These are phyloP conservation scores for Drosophila paranaensis DNA, from an alignment of 2,888 invertebrate genomes.

Conservation along the genomic window DNA sequence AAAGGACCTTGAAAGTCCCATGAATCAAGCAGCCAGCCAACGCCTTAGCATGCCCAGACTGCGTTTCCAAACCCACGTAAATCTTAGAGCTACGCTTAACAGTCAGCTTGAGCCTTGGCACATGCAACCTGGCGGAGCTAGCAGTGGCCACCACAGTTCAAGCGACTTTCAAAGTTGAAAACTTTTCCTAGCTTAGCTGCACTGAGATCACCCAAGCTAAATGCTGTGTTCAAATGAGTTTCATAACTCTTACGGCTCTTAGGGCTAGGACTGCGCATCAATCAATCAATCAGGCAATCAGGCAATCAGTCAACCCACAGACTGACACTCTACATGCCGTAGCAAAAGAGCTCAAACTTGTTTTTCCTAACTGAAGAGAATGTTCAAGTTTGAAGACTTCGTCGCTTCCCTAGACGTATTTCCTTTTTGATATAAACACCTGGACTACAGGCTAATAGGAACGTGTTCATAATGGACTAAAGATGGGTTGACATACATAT, in stretches of 20 bases:
- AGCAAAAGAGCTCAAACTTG: neutral
- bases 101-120: neutral
- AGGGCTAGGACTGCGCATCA: neutral
- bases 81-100: conserved; percentile 1
- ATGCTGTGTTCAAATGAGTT: neutral
- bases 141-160: neutral
- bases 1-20: neutral
- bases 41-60: neutral
- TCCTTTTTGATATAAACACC: neutral
- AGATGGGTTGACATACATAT: no score
- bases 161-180: neutral
- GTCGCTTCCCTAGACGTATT: neutral
- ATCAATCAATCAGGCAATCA: conserved; percentile 1
- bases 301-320: neutral
- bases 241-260: neutral
- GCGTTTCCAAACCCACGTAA: no score
- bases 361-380: neutral
- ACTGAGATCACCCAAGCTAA: neutral
- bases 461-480: neutral
- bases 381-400: neutral
- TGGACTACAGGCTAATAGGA: no score
- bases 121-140: neutral
- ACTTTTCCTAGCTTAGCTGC: neutral
- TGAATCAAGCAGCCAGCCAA: neutral
- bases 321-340: neutral